A percentile compares a stretch with the other conserved stretches of the same genome.
phyloP scores from a whole-genome alignment of 1,140 invertebrate genomes.

The Danaus melanippus region DNA sequence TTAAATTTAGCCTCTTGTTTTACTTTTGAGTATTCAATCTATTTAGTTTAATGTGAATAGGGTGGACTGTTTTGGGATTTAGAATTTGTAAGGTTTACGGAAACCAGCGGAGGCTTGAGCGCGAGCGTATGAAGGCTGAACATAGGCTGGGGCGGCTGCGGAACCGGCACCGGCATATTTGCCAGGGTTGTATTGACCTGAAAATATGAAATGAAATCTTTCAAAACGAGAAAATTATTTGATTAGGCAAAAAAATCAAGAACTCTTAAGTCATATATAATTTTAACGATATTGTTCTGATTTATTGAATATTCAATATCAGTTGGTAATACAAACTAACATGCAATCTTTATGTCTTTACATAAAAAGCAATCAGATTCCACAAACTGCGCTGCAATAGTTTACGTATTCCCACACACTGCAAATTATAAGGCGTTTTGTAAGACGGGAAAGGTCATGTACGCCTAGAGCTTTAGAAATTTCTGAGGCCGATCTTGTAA shows the following conservation, averaged over 20 bases:
- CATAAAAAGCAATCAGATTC: no score
- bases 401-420: no score
- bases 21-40: slow-evolving; percentile 8
- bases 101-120: slow-evolving; percentile 41
- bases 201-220: slow-evolving; percentile 22
- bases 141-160: slow-evolving; percentile 11
- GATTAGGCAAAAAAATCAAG: no score
- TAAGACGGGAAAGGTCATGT: slow-evolving; percentile 15
- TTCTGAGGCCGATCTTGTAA: no score
- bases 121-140: slow-evolving; percentile 38
- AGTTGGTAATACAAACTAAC: no score
- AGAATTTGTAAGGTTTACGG: slow-evolving; percentile 58
- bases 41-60: slow-evolving; percentile 11
- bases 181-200: slow-evolving; percentile 61
- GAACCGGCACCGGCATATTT: slow-evolving; percentile 46
- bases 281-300: no score
- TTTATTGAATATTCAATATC: no score
- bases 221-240: no score
- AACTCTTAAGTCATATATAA: no score
- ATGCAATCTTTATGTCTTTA: no score
- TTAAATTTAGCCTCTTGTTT: slow-evolving; percentile 3
- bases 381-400: no score
- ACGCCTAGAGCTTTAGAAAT: slow-evolving; percentile 1
- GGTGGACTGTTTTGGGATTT: slow-evolving; percentile 16
- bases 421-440: slow-evolving; percentile 5